These are phyloP conservation scores for Stenoptilia bipunctidactyla DNA, from an alignment of 2,888 invertebrate genomes.

Conservation along the genomic window DNA sequence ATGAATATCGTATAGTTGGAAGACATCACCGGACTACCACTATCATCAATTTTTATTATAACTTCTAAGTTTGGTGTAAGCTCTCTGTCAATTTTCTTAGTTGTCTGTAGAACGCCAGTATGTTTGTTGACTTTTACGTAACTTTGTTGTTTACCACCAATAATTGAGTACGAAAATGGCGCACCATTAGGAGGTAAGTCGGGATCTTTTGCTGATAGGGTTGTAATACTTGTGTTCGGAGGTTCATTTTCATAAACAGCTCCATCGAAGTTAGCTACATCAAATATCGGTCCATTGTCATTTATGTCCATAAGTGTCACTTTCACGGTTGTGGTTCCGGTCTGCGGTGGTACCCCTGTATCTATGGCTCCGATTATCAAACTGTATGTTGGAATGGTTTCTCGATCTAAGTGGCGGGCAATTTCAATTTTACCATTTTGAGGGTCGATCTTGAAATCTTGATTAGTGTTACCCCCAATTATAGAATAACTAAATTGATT, in stretches of 20 bases:
- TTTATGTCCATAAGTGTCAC: slow-evolving; percentile 89
- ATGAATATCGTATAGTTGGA: slow-evolving; percentile 84
- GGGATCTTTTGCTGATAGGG: slow-evolving; percentile 88
- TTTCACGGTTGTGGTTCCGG: slow-evolving; percentile 88
- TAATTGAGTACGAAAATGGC: slow-evolving; percentile 85
- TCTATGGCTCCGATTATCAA: slow-evolving; percentile 90
- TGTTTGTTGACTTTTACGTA: slow-evolving; percentile 83
- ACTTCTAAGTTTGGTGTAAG: slow-evolving; percentile 80
- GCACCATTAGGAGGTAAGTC: slow-evolving; percentile 92
- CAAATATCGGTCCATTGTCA: slow-evolving; percentile 91
- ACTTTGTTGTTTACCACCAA: slow-evolving; percentile 84
- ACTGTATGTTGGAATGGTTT: slow-evolving; percentile 80
- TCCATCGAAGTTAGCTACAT: slow-evolving; percentile 78
- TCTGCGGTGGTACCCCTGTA: slow-evolving; percentile 90
- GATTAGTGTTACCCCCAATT: slow-evolving; percentile 84
- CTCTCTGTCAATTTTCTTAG: slow-evolving; percentile 86
- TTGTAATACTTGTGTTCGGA: slow-evolving; percentile 84
- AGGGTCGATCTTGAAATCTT: slow-evolving; percentile 90
- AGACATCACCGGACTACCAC: slow-evolving; percentile 85
- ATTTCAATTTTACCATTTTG: slow-evolving; percentile 88
- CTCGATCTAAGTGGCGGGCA: slow-evolving; percentile 82
- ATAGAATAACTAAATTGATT: slow-evolving; percentile 94
- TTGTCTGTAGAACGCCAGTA: slow-evolving; percentile 84
- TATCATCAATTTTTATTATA: slow-evolving; percentile 88
- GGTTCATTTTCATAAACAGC: slow-evolving; percentile 90